Evolutionary conservation across 2,797 vertebrate species (phyloP), one percentile per base, ranked within the genome.

Genomic region (Diceros bicornis): DNA sequence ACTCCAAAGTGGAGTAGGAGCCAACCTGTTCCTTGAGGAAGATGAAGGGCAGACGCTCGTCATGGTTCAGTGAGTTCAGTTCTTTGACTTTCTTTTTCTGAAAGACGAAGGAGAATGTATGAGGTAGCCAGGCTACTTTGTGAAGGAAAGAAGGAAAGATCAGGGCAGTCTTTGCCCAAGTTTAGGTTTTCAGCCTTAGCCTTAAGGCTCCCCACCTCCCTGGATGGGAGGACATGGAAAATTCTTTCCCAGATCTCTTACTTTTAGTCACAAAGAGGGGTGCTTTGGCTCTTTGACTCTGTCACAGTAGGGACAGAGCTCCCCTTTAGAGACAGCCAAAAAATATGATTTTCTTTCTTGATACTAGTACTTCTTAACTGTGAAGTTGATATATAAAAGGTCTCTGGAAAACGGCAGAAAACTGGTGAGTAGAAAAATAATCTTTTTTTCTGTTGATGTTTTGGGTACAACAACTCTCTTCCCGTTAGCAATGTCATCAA

Each of bases 351-450:
- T 41, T 18, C 41, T 10, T 59, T 52, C 8, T 37, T 69, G 2
- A 2, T 47, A 27, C 2, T 29, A 52, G 9, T 1, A 21, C 0
- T 32, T 62, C 6, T 68, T 11, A 7, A 4, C 4, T n/a, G 4
- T 94, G 64, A 78, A 59, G 29, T 9, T n/a, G n/a, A 92, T 23
- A 94, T 18, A 44, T 86, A 81, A 75, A 94, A 96, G 25, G 12
- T 71, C 34, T 94, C 92, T 94, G 68, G 69, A 11, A 91, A 94
- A 89, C 92, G 59, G 79, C 55, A 71, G 81, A 92, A 84, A 75
- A 57, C 52, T 4, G 1, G 2, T 27, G 41, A 69, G 2, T 61
- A 61, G 41, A 52, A 91, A 94, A 84, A 52, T 37, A 5, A 18
- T 47, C 6, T 23, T 91, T 83, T 69, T 72, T n/a, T 4, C 47